Conservation (phyloP, 23 tunicate species). For the Oikopleura albicans region DNA sequence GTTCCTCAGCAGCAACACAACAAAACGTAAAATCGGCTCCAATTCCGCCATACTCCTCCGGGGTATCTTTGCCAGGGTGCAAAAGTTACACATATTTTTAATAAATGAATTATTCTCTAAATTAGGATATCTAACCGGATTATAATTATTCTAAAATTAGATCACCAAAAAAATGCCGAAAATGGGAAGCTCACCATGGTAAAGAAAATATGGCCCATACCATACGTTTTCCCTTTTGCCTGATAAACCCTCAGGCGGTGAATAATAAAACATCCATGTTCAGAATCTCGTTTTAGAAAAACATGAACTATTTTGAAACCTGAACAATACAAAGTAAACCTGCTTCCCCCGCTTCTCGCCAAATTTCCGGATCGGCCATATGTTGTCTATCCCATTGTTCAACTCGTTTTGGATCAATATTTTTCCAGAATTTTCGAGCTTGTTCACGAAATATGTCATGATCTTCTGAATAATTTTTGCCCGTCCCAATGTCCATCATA, state of each 20-base stretch:
- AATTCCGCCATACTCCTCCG: constrained; percentile 65
- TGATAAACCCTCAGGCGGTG: too few relatives aligned
- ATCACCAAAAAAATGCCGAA: too few relatives aligned
- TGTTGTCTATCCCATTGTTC: neutral
- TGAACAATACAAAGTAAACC: constrained; percentile 62
- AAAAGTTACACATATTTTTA: too few relatives aligned
- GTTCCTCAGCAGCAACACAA: constrained; percentile 72
- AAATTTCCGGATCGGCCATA: constrained; percentile 14
- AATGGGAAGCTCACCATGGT: too few relatives aligned
- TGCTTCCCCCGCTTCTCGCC: constrained; percentile 72
- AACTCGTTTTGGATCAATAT: neutral
- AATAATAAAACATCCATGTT: too few relatives aligned
- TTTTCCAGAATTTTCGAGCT: neutral
- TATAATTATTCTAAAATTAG: too few relatives aligned
- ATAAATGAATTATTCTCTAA: too few relatives aligned
- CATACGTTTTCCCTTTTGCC: too few relatives aligned
- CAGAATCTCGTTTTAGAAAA: too few relatives aligned
- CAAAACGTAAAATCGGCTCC: constrained; percentile 71
- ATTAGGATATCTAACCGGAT: too few relatives aligned
- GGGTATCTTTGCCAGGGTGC: constrained; percentile 13
- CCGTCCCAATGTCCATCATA: neutral
- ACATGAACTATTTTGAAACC: too few relatives aligned
- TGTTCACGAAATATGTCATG: neutral
- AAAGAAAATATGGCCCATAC: too few relatives aligned
- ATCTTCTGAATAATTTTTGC: neutral